Conservation (phyloP, 1,140 invertebrate species). For the Orius insidiosus region DNA sequence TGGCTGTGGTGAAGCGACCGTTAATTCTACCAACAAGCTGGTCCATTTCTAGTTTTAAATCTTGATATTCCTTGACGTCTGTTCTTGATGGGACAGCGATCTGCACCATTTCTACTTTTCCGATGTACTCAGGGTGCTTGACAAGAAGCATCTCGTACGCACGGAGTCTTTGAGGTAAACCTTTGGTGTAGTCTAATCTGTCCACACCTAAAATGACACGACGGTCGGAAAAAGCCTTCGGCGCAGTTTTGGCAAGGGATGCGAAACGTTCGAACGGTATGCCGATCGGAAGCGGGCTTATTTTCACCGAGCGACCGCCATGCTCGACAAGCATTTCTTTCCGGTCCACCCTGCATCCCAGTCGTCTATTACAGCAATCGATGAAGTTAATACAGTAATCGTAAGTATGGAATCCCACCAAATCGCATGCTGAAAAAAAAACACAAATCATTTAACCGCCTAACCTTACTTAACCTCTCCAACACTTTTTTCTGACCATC, state of each 20-base stretch:
- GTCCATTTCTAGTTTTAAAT: constrained; percentile 80
- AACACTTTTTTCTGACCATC: no score
- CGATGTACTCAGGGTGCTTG: constrained; percentile 70
- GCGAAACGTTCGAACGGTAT: constrained; percentile 41
- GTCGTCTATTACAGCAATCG: constrained; percentile 71
- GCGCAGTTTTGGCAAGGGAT: constrained; percentile 57
- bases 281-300: constrained; percentile 64
- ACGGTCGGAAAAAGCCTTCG: constrained; percentile 47
- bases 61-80: constrained; percentile 79
- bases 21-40: constrained; percentile 75
- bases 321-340: constrained; percentile 75
- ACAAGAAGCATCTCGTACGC: constrained; percentile 70
- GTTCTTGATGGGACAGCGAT: constrained; percentile 78
- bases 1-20: constrained; percentile 69
- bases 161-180: constrained; percentile 63
- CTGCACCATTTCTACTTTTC: constrained; percentile 62
- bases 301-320: constrained; percentile 62
- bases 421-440: constrained; percentile 51
- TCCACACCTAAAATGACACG: constrained; percentile 75
- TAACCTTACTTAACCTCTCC: no score
- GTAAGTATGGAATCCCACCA: constrained; percentile 82
- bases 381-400: constrained; percentile 85
- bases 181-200: constrained; percentile 81
- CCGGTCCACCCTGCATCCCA: constrained; percentile 73
- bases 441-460: no score